A percentile compares a stretch with the other conserved stretches of the same genome.
These are phyloP conservation scores for Fundulus diaphanus DNA, from an alignment of 2,797 vertebrate species.

Conservation along the genomic window DNA sequence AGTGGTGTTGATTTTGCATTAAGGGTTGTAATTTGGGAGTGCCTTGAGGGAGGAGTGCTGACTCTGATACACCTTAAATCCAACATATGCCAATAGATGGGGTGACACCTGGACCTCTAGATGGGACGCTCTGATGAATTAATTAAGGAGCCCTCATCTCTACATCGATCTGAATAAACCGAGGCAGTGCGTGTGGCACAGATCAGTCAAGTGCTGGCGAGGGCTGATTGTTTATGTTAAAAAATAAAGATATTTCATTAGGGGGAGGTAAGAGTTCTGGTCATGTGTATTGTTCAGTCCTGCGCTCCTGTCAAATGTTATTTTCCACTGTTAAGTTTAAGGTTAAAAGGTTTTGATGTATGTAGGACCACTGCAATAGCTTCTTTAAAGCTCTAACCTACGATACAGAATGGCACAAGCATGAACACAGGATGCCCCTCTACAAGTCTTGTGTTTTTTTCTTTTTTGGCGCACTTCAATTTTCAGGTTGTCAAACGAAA, in stretches of 20 bases:
- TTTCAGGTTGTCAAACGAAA: not conserved
- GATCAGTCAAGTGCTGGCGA: constrained; percentile 5
- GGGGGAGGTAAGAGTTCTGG: not conserved
- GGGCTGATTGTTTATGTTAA: constrained; percentile 17
- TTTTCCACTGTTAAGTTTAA: not conserved
- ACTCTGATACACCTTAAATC: constrained; percentile 73
- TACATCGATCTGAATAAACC: constrained; percentile 55
- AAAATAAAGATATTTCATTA: constrained; percentile 9
- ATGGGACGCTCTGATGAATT: constrained; percentile 61
- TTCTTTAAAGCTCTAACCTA: not conserved
- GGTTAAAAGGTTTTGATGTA: not conserved
- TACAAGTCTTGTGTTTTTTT: not conserved
- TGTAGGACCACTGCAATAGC: not conserved
- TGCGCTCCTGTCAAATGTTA: not conserved
- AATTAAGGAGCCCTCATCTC: constrained; percentile 67
- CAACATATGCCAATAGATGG: constrained; percentile 72
- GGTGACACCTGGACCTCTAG: constrained; percentile 71
- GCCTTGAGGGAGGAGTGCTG: constrained; percentile 63
- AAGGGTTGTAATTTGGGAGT: constrained; percentile 65
- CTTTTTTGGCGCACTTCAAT: not conserved
- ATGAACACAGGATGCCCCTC: not conserved
- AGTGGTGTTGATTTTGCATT: constrained; percentile 75
- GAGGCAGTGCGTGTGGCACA: constrained; percentile 14
- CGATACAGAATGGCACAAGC: not conserved
- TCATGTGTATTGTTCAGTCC: not conserved